Evolutionary conservation across 2,113 vertebrate species (phyloP).

Genomic region (Hemibagrus wyckioides): DNA sequence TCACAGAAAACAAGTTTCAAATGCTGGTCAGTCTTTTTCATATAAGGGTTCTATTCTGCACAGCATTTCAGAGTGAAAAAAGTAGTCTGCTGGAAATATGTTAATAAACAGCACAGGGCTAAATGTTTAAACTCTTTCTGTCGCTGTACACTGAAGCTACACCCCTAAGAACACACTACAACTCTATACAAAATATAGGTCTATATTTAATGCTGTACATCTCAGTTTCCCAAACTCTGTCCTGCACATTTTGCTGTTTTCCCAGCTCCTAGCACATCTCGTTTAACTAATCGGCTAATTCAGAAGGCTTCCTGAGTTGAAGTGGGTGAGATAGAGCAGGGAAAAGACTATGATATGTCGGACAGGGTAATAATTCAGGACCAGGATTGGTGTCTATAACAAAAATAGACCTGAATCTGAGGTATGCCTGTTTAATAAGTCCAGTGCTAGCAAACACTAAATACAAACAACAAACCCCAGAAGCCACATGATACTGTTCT

Average conservation of each 20-base stretch:
- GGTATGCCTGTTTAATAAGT: neutral
- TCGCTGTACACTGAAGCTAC: neutral
- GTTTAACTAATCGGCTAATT: neutral
- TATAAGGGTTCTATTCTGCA: neutral
- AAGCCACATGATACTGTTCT: neutral
- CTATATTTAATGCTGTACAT: neutral
- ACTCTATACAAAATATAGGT: neutral
- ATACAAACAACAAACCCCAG: neutral
- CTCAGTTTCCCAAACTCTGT: neutral
- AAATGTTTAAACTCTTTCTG: neutral
- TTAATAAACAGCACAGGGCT: neutral
- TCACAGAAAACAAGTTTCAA: neutral
- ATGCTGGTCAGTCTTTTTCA: neutral
- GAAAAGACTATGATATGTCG: neutral
- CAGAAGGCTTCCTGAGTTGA: neutral
- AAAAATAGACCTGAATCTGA: neutral
- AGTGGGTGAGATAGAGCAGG: neutral
- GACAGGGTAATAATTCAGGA: neutral
- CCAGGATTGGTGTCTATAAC: neutral
- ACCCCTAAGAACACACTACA: neutral
- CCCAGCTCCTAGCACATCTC: neutral
- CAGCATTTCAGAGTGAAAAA: neutral
- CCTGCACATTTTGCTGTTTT: neutral
- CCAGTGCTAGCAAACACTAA: neutral
- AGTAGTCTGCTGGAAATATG: neutral